Conservation (phyloP, 2,888 invertebrate genomes). For the Leptarthrus brevirostris region DNA sequence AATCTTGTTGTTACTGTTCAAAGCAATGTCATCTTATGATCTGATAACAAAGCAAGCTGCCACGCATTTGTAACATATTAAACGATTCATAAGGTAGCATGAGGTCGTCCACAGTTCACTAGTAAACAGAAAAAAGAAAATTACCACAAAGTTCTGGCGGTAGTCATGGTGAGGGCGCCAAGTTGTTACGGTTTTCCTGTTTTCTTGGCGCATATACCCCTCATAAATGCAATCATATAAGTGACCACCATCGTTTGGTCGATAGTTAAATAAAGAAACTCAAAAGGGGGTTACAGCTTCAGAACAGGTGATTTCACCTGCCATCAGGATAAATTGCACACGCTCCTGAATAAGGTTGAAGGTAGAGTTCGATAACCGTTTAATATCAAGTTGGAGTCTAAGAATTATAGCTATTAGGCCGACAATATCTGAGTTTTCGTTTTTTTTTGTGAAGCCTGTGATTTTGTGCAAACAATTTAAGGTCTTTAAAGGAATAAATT, state of each 20-base stretch:
- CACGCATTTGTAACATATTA: background rate
- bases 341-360: slow-evolving; percentile 3
- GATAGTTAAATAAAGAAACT: slow-evolving; percentile 38
- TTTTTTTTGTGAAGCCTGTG: too few species aligned
- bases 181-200: slow-evolving; percentile 28
- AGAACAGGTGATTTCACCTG: slow-evolving; percentile 38
- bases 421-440: too few species aligned
- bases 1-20: too few species aligned
- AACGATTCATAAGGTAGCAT: background rate
- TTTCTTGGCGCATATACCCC: slow-evolving; percentile 13
- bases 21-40: too few species aligned
- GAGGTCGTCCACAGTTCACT: slow-evolving; percentile 15
- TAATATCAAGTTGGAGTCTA: background rate
- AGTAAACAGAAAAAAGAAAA: background rate
- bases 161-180: slow-evolving; percentile 39
- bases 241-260: slow-evolving; percentile 50
- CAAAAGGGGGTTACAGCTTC: slow-evolving; percentile 7
- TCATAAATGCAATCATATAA: slow-evolving; percentile 41
- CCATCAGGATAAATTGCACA: background rate
- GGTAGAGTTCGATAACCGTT: slow-evolving; percentile 28
- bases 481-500: too few species aligned
- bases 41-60: too few species aligned
- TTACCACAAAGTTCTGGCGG: slow-evolving; percentile 7
- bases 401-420: too few species aligned
- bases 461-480: too few species aligned